Evolutionary conservation across 2,888 invertebrate species (phyloP).

Genomic region (Caprella mutica): DNA sequence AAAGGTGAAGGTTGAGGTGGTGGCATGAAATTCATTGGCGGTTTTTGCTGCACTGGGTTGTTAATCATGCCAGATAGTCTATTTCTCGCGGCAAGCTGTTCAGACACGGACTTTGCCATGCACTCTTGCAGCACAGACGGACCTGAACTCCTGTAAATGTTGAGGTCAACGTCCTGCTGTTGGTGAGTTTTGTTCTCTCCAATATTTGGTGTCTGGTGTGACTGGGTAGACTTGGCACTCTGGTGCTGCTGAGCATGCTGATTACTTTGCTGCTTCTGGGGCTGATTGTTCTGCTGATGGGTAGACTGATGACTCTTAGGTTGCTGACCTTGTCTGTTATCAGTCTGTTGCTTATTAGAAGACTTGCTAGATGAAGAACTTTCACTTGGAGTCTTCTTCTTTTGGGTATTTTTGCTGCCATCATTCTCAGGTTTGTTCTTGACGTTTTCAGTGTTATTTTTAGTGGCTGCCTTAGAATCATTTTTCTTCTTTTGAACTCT

Average conservation of each 20-base stretch:
- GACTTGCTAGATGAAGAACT: no score
- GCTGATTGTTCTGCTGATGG: not conserved
- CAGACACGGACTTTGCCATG: no score
- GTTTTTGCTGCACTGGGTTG: no score
- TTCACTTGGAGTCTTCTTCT: no score
- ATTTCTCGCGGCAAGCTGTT: no score
- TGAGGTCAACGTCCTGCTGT: no score
- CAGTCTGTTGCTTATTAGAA: not conserved
- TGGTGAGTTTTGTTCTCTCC: no score
- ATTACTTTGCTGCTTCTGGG: not conserved
- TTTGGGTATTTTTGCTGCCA: slow-evolving; percentile 23
- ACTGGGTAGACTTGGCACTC: not conserved
- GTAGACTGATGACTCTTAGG: not conserved
- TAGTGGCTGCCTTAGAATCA: slow-evolving; percentile 29
- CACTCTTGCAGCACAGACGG: no score
- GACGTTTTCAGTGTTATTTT: slow-evolving; percentile 6
- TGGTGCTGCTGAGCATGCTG: not conserved
- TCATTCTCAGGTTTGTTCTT: not conserved
- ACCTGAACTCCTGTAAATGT: no score
- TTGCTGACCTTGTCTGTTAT: not conserved
- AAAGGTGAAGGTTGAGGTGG: no score
- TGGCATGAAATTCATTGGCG: no score
- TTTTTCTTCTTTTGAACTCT: slow-evolving; percentile 35
- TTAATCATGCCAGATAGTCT: no score
- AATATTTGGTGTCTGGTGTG: not conserved